These are phyloP conservation scores for Camptogramma bilineatum DNA, from an alignment of 2,888 invertebrate genomes.

Conservation along the genomic window DNA sequence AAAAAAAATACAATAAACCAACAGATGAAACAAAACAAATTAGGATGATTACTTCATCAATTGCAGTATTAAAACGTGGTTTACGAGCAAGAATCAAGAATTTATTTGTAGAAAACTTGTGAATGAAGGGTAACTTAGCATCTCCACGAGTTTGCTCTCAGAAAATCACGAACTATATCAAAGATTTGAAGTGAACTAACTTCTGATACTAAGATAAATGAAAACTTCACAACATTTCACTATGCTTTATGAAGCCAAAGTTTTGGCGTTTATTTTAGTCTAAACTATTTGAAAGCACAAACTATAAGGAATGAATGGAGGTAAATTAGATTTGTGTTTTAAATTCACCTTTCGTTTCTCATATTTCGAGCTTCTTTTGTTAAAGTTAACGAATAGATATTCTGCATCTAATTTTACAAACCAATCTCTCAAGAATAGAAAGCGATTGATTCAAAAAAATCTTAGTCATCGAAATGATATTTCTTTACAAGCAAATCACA, in stretches of 20 bases:
- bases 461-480: too few species aligned
- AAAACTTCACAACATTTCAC: slow-evolving; percentile 7
- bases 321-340: neutral
- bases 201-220: slow-evolving; percentile 22
- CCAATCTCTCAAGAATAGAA: too few species aligned
- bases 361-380: too few species aligned
- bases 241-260: neutral
- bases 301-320: neutral
- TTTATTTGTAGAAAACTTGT: neutral
- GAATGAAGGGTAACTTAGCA: neutral
- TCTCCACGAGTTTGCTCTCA: slow-evolving; percentile 8
- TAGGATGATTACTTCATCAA: neutral
- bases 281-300: neutral
- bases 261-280: slow-evolving; percentile 1
- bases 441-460: too few species aligned
- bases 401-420: too few species aligned
- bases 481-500: too few species aligned
- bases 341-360: too few species aligned
- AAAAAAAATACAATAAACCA: too few species aligned
- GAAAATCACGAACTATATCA: slow-evolving; percentile 11
- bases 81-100: neutral
- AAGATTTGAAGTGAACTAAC: slow-evolving; percentile 18
- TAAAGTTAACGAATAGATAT: too few species aligned
- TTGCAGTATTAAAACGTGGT: neutral
- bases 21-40: neutral